Base-by-base conservation (phyloP, 2,113 vertebrate species). In the Sinocyclocheilus maitianheensis region DNA sequence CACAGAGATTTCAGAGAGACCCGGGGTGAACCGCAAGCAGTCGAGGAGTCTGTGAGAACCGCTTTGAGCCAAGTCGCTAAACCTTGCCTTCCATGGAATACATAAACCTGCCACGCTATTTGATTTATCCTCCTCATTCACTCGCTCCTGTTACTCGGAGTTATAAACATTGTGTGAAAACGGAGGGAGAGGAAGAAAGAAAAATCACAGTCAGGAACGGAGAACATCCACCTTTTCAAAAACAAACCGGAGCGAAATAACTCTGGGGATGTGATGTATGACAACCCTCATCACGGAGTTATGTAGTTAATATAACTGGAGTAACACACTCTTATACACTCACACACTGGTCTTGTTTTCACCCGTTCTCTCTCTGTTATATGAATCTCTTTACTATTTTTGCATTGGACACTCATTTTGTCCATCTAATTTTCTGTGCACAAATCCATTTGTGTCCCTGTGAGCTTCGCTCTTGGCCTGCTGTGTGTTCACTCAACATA, bases 61-160 rank as follows among this genome's bases (percentile, higher is more conserved):
- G 60, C 65, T 63, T 55, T 5, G 67, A 86, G 85, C 87, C 85
- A 84, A 72, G 67, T 55, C 16, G 11, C 63, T 74, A 88, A 83
- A 86, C 65, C 76, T 84, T 75, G 83, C 75, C 85, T 77, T 86
- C 87, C 78, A 48, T 20, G 37, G 77, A 88, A 75, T 67, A 20
- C 55, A 83, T 78, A 90, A 88, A 88, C 85, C 87, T 86, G 85
- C 85, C 78, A 72, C 20, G 8, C 51, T 10, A 4, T 72, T 80
- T 86, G 89, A 86, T 89, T 89, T 84, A 90, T 84, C 69, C 58
- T 16, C 60, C 72, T 84, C 40, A 83, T 84, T 84, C 78, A 24
- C 69, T 79, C 74, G 16, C 75, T 37, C 84, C 81, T 63, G 82
- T 53, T 80, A 26, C 67, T 74, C 40, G 7, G 67, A 84, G 55